Evolutionary conservation across 2,888 invertebrate genomes (phyloP).

Genomic region (Idaea straminata): DNA sequence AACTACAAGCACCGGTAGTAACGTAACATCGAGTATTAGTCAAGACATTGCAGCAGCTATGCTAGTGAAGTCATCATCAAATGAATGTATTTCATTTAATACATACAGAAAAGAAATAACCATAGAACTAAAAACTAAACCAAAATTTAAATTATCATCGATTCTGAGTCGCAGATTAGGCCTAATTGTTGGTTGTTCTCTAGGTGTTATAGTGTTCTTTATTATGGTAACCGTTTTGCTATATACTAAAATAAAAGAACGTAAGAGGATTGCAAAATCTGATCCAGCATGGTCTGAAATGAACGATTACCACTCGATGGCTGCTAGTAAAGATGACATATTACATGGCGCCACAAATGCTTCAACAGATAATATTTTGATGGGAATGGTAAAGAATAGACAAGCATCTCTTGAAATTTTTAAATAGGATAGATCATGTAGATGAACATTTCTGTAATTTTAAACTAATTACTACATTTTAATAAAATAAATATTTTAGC

Average conservation of each 20-base stretch:
- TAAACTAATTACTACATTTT: slow-evolving; percentile 13
- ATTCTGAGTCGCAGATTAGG: slow-evolving; percentile 70
- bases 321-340: slow-evolving; percentile 71
- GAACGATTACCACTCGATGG: slow-evolving; percentile 73
- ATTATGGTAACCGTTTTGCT: slow-evolving; percentile 69
- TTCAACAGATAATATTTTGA: slow-evolving; percentile 74
- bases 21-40: slow-evolving; percentile 53
- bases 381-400: slow-evolving; percentile 69
- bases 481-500: slow-evolving; percentile 7
- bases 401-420: slow-evolving; percentile 57
- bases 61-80: slow-evolving; percentile 64
- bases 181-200: slow-evolving; percentile 69
- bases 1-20: slow-evolving; percentile 44
- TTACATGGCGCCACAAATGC: slow-evolving; percentile 67
- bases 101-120: slow-evolving; percentile 56
- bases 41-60: slow-evolving; percentile 61
- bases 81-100: slow-evolving; percentile 69
- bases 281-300: slow-evolving; percentile 73
- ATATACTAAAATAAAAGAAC: slow-evolving; percentile 73
- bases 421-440: slow-evolving; percentile 34
- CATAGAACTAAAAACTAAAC: slow-evolving; percentile 49
- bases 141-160: slow-evolving; percentile 55
- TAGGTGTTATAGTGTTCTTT: slow-evolving; percentile 72
- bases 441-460: slow-evolving; percentile 18
- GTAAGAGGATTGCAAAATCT: slow-evolving; percentile 70